Evolutionary conservation across 2,888 invertebrate species (phyloP).

Genomic region (Acrobasis consociella): DNA sequence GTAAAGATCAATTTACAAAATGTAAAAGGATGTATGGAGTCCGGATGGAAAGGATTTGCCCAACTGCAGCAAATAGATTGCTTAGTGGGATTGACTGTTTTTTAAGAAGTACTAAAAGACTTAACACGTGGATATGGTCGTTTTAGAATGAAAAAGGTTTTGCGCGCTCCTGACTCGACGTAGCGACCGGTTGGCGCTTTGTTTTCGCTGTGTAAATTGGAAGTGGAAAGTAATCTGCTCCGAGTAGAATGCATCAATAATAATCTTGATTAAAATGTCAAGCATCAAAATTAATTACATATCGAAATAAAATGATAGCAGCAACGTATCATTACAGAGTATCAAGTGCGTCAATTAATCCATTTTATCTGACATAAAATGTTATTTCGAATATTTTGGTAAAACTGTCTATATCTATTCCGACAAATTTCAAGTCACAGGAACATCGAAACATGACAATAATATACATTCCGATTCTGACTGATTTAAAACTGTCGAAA

Average conservation of each 20-base stretch:
- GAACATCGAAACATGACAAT: constrained; percentile 40
- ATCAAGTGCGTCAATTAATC: neutral
- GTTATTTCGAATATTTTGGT: neutral
- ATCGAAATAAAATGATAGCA: constrained; percentile 11
- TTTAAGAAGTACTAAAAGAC: too few relatives aligned
- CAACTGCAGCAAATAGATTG: too few relatives aligned
- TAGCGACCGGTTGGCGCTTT: neutral
- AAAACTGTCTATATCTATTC: constrained; percentile 3
- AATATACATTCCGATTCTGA: constrained; percentile 29
- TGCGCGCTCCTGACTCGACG: neutral
- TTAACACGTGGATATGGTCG: too few relatives aligned
- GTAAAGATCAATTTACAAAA: too few relatives aligned
- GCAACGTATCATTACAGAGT: neutral
- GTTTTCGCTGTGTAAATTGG: constrained; percentile 1
- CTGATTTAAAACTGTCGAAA: constrained; percentile 30
- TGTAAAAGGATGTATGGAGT: too few relatives aligned
- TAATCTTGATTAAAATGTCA: neutral
- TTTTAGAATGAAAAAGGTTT: too few relatives aligned
- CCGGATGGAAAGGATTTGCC: too few relatives aligned
- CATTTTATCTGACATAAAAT: neutral
- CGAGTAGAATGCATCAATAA: neutral
- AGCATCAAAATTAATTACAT: constrained; percentile 4
- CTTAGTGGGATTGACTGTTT: too few relatives aligned
- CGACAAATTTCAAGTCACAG: neutral
- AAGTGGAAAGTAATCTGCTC: neutral